Percentiles rank a stretch among this genome's conserved stretches.
phyloP scores from a whole-genome alignment of 2,888 invertebrate genomes.

The Helleia helle region DNA sequence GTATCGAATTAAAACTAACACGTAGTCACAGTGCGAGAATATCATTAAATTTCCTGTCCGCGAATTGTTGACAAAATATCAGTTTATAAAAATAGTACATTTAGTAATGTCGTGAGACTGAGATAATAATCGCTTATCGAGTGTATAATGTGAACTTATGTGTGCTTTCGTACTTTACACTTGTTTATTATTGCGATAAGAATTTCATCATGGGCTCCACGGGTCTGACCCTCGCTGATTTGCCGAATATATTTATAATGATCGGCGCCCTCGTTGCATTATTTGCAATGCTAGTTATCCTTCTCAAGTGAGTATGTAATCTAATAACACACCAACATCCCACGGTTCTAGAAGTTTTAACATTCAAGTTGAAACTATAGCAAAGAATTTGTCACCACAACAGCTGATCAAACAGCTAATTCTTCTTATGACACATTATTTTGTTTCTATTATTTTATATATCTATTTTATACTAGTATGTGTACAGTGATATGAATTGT shows the following conservation, averaged over 20 bases:
- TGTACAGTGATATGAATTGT: too few species aligned
- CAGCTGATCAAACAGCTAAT: too few species aligned
- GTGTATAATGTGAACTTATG: conserved; percentile 42
- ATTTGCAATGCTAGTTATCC: conserved; percentile 82
- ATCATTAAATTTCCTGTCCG: conserved; percentile 7
- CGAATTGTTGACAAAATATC: conserved; percentile 22
- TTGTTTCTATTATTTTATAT: too few species aligned
- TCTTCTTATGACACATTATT: too few species aligned
- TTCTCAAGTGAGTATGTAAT: conserved; percentile 76
- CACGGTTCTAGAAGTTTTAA: too few species aligned
- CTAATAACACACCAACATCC: not conserved
- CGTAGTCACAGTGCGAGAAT: conserved; percentile 27
- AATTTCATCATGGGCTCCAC: conserved; percentile 50
- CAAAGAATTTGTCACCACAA: too few species aligned
- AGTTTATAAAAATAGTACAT: conserved; percentile 26
- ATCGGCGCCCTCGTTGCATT: conserved; percentile 81
- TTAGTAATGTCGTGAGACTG: conserved; percentile 17
- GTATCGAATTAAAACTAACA: conserved; percentile 7
- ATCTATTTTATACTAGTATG: too few species aligned
- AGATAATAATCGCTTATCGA: conserved; percentile 15
- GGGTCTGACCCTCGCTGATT: conserved; percentile 79
- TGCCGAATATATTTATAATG: conserved; percentile 84
- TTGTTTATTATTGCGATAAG: conserved; percentile 37
- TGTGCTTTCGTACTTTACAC: conserved; percentile 31
- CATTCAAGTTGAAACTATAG: too few species aligned